Evolutionary conservation across 2,888 invertebrate species (phyloP), one percentile per base, ranked within the genome.

Genomic region (Proisotoma minuta): DNA sequence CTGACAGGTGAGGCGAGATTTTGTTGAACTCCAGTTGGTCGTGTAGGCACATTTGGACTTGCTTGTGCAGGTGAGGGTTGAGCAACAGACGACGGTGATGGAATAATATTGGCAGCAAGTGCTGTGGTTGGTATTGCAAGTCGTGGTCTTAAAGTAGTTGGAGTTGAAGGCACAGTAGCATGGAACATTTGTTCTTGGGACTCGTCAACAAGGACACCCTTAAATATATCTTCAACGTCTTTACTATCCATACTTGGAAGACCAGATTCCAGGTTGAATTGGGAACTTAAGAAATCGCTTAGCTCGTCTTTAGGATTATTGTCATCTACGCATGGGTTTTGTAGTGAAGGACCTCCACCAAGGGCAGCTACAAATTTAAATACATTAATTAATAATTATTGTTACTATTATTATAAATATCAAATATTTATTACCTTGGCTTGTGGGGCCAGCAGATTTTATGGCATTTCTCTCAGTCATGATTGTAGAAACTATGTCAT

Each of bases 161-260:
- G 29, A 10, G 56, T 28, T 40, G 65, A 22, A 56, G 68, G 51
- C 68, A 61, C 72, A 72, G 39, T 69, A 51, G 47, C 85, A 15
- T 62, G 51, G 1, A 87, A 87, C 8, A 10, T 34, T 12, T 4
- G 10, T 77, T 88, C 88, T 81, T 88, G 84, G 27, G 77, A 75
- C 76, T 89, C 88, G 75, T 89, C 88, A n/a, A 88, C 89, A 60
- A 89, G 82, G 63, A 92, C 91, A 49, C 88, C 91, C 79, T 92
- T 91, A 78, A 94, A 91, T 75, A 93, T 88, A 78, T 92, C 92
- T 76, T 93, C 92, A 1, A 93, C 91, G 74, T 92, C 92, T 77
- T 90, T 90, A 76, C 88, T 86, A 78, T 92, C 91, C 84, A 93
- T 92, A 74, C 89, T 90, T 1, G 90, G 88, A 62, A 92, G 78